Evolutionary conservation across 35 echinoderm and acorn worm genomes (phyloP).

Genomic region (Acanthaster planci): DNA sequence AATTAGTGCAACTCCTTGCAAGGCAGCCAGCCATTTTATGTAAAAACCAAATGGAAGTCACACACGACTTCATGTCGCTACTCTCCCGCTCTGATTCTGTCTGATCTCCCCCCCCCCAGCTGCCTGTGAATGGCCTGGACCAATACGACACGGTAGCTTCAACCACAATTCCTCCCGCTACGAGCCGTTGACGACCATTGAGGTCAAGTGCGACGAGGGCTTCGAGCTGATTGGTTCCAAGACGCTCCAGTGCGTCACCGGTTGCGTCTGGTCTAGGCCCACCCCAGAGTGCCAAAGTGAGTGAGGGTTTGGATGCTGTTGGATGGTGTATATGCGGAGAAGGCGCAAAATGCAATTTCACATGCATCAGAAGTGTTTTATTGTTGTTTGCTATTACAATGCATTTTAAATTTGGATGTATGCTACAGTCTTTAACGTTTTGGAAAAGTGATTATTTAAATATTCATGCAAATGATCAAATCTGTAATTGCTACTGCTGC

Average conservation of each 20-base stretch:
- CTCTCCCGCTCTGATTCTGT: background rate
- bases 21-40: background rate
- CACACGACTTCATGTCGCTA: background rate
- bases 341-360: too few species aligned
- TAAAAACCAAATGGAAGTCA: background rate
- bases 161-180: background rate
- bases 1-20: background rate
- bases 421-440: too few species aligned
- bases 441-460: too few species aligned
- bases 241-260: conserved; percentile 26
- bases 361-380: too few species aligned
- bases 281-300: conserved; percentile 83
- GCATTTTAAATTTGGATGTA: too few species aligned
- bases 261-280: conserved; percentile 44
- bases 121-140: background rate
- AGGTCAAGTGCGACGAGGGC: background rate
- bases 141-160: background rate
- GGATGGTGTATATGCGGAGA: too few species aligned
- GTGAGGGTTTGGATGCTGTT: too few species aligned
- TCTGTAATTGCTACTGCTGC: too few species aligned
- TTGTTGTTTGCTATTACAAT: too few species aligned
- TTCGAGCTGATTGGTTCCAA: conserved; percentile 56
- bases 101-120: background rate
- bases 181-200: conserved; percentile 51
- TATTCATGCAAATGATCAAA: too few species aligned